Base-by-base conservation (phyloP, 2,797 vertebrate species). In the Poecilia velifera region DNA sequence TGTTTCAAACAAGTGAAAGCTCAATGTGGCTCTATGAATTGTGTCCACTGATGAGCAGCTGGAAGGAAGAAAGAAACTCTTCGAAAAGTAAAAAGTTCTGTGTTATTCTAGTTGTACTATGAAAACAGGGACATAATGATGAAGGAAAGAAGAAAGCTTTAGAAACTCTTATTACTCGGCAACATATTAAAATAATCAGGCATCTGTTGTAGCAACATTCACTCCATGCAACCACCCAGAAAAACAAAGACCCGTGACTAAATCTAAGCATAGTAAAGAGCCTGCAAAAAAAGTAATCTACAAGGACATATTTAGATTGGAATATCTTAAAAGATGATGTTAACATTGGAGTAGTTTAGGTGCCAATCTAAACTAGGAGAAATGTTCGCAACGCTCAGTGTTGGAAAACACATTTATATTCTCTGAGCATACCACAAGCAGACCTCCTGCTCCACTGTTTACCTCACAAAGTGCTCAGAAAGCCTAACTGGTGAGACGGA, bases 391-490 rank as follows among this genome's bases (percentile, higher is more conserved):
- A 46, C 16, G 12, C 41, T 45, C 22, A 66, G 22, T 25, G 53
- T 41, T 46, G 51, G 64, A 68, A 83, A 77, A 73, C 22, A 77
- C 31, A 34, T 76, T 75, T 73, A 62, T 6, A n/a, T 36, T 4
- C 53, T 1, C 4, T 8, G 3, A 51, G 14, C 46, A 41, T 22
- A 71, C 25, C 74, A 82, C n/a, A 74, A 28, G 25, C 59, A 53
- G 62, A n/a, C 36, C 39, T 76, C 53, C 25, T 59, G 25, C 70
- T 85, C 49, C 4, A 36, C 49, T 89, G 86, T 92, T 92, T 91
- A 91, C 82, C 41, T 68, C 72, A n/a, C 82, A 86, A 84, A 89
- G 83, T 72, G 82, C 82, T 74, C 47, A 73, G 41, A 85, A 39
- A 68, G 73, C 72, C 79, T n/a, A 53, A 82, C 28, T 55, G 57